These are phyloP conservation scores for Corythornis cristatus DNA, from an alignment of 2,113 vertebrate genomes.

Conservation along the genomic window DNA sequence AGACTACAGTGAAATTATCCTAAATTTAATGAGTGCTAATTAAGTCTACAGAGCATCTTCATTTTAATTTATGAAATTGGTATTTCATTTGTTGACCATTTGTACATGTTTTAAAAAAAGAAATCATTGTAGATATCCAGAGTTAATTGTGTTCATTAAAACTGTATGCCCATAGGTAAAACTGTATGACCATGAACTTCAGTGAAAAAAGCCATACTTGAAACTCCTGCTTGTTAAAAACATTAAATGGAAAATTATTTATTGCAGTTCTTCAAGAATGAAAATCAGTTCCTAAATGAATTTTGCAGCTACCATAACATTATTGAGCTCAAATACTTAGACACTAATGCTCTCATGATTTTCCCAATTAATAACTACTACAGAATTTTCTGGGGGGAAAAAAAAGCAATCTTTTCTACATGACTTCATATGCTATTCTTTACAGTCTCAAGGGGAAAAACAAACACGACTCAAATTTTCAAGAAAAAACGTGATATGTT, in stretches of 20 bases:
- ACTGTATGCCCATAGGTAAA: background rate
- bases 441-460: background rate
- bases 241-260: background rate
- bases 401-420: background rate
- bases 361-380: background rate
- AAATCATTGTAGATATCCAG: background rate
- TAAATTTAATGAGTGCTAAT: background rate
- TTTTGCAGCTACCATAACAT: background rate
- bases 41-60: constrained; percentile 10
- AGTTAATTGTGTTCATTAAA: constrained; percentile 41
- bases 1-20: constrained; percentile 15
- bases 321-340: background rate
- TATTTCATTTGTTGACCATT: constrained; percentile 54
- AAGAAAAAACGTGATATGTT: background rate
- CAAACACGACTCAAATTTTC: background rate
- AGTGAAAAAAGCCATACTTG: background rate
- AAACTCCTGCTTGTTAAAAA: background rate
- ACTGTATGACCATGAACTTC: background rate
- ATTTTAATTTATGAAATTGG: constrained; percentile 40
- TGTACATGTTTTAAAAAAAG: background rate
- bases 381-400: background rate
- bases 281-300: background rate
- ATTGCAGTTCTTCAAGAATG: background rate
- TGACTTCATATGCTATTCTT: background rate
- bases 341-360: background rate